phyloP scores from a whole-genome alignment of 2,888 invertebrate species.

The Operophtera brumata region DNA sequence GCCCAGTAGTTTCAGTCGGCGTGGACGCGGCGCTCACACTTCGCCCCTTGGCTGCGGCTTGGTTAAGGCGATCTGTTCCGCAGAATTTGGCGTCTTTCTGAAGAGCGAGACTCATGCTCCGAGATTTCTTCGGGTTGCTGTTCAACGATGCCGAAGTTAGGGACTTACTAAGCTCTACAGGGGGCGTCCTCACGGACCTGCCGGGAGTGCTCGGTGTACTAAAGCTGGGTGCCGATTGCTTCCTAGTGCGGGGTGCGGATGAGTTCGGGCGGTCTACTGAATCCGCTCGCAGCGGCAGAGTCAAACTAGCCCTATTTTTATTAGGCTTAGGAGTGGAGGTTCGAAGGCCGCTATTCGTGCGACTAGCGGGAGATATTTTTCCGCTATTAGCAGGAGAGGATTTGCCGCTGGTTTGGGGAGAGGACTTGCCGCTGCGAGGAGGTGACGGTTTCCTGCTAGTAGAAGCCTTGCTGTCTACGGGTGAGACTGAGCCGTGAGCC shows the following conservation, averaged over 20 bases:
- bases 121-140: constrained; percentile 64
- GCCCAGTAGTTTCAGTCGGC: constrained; percentile 43
- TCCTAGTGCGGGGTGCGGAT: constrained; percentile 51
- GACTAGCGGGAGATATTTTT: constrained; percentile 42
- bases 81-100: constrained; percentile 53
- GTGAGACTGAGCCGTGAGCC: constrained; percentile 50
- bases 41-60: constrained; percentile 41
- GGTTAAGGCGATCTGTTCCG: constrained; percentile 60
- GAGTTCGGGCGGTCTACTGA: constrained; percentile 35
- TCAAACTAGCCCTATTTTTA: constrained; percentile 47
- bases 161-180: constrained; percentile 55
- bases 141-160: constrained; percentile 47
- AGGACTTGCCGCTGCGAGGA: constrained; percentile 59
- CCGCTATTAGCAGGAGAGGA: constrained; percentile 48
- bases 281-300: constrained; percentile 56
- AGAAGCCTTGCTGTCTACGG: constrained; percentile 39
- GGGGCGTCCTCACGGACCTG: constrained; percentile 56
- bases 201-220: constrained; percentile 62
- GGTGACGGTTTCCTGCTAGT: constrained; percentile 31
- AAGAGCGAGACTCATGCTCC: constrained; percentile 67
- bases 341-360: constrained; percentile 21
- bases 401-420: constrained; percentile 53
- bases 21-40: constrained; percentile 54
- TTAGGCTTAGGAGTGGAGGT: constrained; percentile 57
- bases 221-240: constrained; percentile 70